Conservation (phyloP, 2,797 vertebrate genomes). For the Enteromius thamalakanensis region DNA sequence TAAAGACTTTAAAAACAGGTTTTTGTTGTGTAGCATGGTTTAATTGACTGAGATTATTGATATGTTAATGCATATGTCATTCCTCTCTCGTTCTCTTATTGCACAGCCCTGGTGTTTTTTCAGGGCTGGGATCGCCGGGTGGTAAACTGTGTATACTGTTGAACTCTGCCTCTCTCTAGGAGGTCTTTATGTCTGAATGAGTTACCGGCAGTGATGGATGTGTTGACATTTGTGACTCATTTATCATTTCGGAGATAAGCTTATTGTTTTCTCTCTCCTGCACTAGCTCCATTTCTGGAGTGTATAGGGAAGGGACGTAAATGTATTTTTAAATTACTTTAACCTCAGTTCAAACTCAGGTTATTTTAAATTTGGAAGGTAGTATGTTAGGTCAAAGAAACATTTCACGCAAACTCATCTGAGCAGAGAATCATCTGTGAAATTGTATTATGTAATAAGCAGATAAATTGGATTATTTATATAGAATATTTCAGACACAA, state of each 20-base stretch:
- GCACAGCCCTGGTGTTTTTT: background rate
- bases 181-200: conserved; percentile 33
- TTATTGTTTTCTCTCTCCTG: conserved; percentile 53
- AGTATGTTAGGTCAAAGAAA: background rate
- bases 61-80: background rate
- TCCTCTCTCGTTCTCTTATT: background rate
- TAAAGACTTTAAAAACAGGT: conserved; percentile 41
- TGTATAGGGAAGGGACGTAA: background rate
- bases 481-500: background rate
- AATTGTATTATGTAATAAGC: background rate
- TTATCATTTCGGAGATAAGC: conserved; percentile 27
- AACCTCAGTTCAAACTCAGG: background rate
- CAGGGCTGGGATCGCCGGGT: conserved; percentile 2
- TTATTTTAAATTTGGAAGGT: background rate
- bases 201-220: conserved; percentile 23
- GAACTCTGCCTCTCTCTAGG: conserved; percentile 9
- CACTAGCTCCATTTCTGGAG: conserved; percentile 3
- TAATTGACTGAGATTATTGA: background rate
- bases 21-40: background rate
- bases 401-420: background rate
- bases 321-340: background rate
- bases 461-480: background rate
- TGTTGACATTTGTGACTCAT: conserved; percentile 36
- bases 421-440: background rate
- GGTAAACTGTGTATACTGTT: conserved; percentile 30